A percentile compares a stretch with the other conserved stretches of the same genome.
Evolutionary conservation across 2,888 invertebrate genomes (phyloP).

Genomic region (Salticus scenicus): DNA sequence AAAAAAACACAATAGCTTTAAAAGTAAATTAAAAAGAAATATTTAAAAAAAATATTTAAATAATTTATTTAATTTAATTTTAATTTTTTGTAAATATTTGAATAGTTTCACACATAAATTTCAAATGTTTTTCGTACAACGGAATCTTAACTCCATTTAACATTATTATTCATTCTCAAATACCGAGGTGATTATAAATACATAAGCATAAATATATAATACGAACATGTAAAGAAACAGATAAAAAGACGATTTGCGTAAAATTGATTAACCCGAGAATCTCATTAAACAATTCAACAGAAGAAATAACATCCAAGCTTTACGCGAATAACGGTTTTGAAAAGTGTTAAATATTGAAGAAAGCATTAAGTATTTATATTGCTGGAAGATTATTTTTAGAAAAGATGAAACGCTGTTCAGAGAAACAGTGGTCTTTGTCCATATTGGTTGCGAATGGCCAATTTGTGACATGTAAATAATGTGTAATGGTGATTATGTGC

Average conservation of each 20-base stretch:
- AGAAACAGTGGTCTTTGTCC: constrained; percentile 26
- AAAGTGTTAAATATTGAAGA: constrained; percentile 58
- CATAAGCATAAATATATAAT: constrained; percentile 19
- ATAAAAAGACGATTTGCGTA: constrained; percentile 12
- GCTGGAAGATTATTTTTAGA: constrained; percentile 52
- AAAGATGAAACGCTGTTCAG: constrained; percentile 17
- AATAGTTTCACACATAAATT: too few relatives aligned
- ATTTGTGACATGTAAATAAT: constrained; percentile 20
- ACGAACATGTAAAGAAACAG: constrained; percentile 12
- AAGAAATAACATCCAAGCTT: constrained; percentile 38
- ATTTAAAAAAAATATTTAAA: too few relatives aligned
- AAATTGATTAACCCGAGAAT: constrained; percentile 28
- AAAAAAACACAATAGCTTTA: too few relatives aligned
- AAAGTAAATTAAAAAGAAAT: too few relatives aligned
- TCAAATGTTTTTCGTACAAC: too few relatives aligned
- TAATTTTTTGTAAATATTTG: too few relatives aligned
- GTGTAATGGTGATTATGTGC: constrained; percentile 8
- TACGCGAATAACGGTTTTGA: constrained; percentile 26
- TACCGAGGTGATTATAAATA: constrained; percentile 4
- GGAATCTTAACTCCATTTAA: not conserved
- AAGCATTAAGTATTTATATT: constrained; percentile 62
- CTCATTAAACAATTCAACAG: constrained; percentile 29
- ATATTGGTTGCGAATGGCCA: not conserved
- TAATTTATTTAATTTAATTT: too few relatives aligned
- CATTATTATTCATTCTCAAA: not conserved